Conservation (phyloP, 2,113 vertebrate genomes). For the Orcinus orca region DNA sequence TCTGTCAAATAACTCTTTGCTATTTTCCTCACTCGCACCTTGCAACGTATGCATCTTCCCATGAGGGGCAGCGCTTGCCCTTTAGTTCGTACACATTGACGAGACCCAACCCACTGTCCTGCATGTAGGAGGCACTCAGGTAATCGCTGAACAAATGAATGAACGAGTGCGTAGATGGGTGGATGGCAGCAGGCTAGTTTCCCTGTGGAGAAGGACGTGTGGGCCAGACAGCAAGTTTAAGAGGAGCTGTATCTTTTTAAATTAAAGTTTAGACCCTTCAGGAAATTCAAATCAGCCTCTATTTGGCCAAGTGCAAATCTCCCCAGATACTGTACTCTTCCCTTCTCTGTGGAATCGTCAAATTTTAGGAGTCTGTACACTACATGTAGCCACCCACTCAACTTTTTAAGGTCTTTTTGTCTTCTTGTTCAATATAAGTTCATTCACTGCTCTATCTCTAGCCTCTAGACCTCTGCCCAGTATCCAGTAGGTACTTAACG, state of each 20-base stretch:
- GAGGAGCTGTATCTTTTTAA: not conserved
- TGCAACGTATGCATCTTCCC: not conserved
- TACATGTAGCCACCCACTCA: not conserved
- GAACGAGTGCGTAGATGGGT: not conserved
- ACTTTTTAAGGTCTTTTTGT: not conserved
- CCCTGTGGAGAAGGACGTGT: not conserved
- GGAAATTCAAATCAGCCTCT: not conserved
- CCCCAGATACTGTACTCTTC: not conserved
- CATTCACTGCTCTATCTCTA: not conserved
- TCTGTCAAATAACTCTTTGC: not conserved
- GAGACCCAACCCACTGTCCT: not conserved
- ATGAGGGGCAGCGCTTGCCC: not conserved
- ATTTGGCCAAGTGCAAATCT: not conserved
- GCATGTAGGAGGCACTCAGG: not conserved
- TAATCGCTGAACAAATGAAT: not conserved
- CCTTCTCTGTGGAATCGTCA: not conserved
- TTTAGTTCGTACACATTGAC: not conserved
- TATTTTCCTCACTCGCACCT: not conserved
- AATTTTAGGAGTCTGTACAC: not conserved
- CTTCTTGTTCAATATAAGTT: not conserved
- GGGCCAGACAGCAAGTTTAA: not conserved
- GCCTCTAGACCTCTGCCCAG: not conserved
- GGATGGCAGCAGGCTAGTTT: not conserved
- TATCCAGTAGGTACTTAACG: not conserved
- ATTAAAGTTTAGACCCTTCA: not conserved